Conservation (phyloP, 1,140 invertebrate species). For the Oncopeltus fasciatus region DNA sequence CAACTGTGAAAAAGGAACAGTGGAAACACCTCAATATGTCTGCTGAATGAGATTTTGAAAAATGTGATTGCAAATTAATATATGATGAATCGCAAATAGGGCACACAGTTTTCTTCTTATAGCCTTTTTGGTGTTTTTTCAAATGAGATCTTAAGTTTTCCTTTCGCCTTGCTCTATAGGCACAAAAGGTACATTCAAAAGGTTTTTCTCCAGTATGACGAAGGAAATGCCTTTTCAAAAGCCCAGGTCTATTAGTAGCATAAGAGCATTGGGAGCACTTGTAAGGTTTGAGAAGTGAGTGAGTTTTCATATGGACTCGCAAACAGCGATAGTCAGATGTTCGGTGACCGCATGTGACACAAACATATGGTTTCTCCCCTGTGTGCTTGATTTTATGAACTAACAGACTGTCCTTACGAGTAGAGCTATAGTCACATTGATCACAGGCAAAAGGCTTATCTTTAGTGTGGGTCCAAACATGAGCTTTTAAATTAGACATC, state of each 20-base stretch:
- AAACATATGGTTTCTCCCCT: background rate
- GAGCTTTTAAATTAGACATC: background rate
- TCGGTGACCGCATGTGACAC: background rate
- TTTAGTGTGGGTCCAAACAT: background rate
- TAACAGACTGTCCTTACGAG: background rate
- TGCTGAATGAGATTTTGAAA: background rate
- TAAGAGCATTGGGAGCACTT: slow-evolving; percentile 4
- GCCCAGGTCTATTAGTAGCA: background rate
- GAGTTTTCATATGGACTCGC: background rate
- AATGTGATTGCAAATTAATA: background rate
- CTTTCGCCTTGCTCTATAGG: background rate
- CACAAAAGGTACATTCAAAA: background rate
- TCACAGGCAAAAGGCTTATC: background rate
- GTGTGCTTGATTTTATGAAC: background rate
- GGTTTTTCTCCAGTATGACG: slow-evolving; percentile 7
- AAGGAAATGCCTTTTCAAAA: background rate
- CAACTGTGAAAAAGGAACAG: background rate
- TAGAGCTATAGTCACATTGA: background rate
- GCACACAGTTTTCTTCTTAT: background rate
- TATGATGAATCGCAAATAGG: background rate
- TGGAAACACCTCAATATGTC: background rate
- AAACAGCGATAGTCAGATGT: background rate
- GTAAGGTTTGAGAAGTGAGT: background rate
- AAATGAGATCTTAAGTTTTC: background rate
- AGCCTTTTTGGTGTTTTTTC: background rate